These are phyloP conservation scores for Graptemys geographica DNA, from an alignment of 2,797 vertebrate genomes.

Conservation along the genomic window DNA sequence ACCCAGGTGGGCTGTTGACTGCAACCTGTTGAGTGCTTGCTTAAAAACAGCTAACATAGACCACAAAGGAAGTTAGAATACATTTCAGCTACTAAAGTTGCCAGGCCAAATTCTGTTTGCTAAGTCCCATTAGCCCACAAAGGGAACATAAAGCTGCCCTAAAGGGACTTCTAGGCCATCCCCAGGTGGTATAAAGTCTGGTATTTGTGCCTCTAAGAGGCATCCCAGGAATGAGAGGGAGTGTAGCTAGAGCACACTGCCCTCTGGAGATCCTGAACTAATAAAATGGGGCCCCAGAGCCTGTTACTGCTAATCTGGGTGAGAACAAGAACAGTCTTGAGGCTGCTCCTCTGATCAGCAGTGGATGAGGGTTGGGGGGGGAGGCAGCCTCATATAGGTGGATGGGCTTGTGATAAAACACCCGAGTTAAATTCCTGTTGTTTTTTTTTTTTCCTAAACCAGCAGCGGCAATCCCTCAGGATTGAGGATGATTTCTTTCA, in stretches of 20 bases:
- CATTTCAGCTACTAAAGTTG: not conserved
- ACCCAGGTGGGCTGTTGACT: not conserved
- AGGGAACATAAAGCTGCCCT: not conserved
- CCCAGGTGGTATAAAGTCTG: not conserved
- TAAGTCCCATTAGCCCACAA: not conserved
- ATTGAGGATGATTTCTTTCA: too few relatives aligned
- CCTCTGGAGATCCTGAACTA: not conserved
- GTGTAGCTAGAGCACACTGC: not conserved
- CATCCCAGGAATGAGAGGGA: not conserved
- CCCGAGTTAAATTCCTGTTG: not conserved
- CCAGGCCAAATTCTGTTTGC: not conserved
- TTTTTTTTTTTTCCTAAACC: not conserved
- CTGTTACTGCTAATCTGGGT: not conserved
- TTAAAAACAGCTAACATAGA: not conserved
- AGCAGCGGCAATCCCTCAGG: too few relatives aligned
- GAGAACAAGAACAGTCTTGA: not conserved
- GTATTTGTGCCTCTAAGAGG: not conserved
- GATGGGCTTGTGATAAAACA: not conserved
- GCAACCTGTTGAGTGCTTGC: not conserved
- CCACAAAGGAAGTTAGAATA: not conserved
- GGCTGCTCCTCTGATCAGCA: not conserved
- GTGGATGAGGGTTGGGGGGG: accelerated
- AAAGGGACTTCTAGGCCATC: not conserved
- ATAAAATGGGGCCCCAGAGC: not conserved
- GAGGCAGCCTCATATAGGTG: not conserved